phyloP scores from a whole-genome alignment of 2,888 invertebrate genomes.

The Pedicia rivosa region DNA sequence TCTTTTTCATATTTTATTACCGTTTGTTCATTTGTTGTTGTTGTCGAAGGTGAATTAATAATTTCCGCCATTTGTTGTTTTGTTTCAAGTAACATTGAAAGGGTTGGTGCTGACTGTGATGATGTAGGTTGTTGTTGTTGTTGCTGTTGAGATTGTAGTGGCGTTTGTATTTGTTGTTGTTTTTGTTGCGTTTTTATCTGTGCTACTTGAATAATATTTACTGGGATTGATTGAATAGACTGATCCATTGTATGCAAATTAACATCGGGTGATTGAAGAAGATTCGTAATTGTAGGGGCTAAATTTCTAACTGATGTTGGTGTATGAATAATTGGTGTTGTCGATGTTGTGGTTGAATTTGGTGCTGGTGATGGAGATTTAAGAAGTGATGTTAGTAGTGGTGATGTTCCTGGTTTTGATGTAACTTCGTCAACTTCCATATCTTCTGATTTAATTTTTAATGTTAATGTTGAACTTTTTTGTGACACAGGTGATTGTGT shows the following conservation, averaged over 20 bases:
- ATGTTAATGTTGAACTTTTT: constrained; percentile 5
- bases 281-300: constrained; percentile 30
- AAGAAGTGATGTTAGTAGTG: constrained; percentile 65
- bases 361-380: constrained; percentile 47
- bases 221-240: no score
- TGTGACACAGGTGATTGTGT: neutral
- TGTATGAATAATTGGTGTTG: constrained; percentile 8
- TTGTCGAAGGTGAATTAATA: neutral
- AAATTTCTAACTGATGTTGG: constrained; percentile 18
- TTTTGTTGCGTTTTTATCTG: no score
- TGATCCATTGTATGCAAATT: no score
- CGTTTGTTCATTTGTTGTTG: constrained; percentile 9
- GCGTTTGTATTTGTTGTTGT: no score
- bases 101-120: constrained; percentile 53
- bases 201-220: no score
- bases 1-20: neutral
- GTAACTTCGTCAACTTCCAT: constrained; percentile 20
- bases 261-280: no score
- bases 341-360: constrained; percentile 5
- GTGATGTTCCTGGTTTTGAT: constrained; percentile 42
- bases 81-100: constrained; percentile 54
- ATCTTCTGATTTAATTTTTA: constrained; percentile 13
- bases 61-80: constrained; percentile 21
- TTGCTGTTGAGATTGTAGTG: constrained; percentile 10
- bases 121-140: constrained; percentile 35